A percentile compares a stretch with the other conserved stretches of the same genome.
These are phyloP conservation scores for Nyctalus aviator DNA, from an alignment of 2,797 vertebrate species.

Conservation along the genomic window DNA sequence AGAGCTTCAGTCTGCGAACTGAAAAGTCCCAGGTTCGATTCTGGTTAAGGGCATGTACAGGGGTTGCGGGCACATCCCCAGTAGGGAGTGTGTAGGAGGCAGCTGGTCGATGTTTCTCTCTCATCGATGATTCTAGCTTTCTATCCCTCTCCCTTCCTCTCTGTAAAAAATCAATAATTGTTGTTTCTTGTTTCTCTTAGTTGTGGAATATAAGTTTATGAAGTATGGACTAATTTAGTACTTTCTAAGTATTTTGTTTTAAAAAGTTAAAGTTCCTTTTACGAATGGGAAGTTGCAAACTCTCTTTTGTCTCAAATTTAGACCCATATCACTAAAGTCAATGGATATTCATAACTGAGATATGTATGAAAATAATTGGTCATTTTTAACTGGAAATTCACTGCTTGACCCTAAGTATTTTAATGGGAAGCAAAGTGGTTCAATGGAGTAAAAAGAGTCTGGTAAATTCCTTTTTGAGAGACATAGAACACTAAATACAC, in stretches of 20 bases:
- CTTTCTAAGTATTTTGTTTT: neutral
- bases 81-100: too few species aligned
- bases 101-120: too few species aligned
- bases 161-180: too few species aligned
- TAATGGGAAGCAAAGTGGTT: neutral
- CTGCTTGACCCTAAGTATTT: neutral
- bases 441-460: neutral
- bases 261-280: neutral
- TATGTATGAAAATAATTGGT: neutral
- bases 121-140: too few species aligned
- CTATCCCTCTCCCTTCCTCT: too few species aligned
- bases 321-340: neutral
- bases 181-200: neutral
- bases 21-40: too few species aligned
- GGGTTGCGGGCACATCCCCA: too few species aligned
- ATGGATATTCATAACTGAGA: neutral
- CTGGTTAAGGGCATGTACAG: too few species aligned
- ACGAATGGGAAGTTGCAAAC: neutral
- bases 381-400: neutral
- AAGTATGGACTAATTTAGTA: neutral
- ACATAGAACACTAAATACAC: neutral
- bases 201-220: slow-evolving; percentile 21
- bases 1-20: too few species aligned
- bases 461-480: neutral
- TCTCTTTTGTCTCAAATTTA: slow-evolving; percentile 28